phyloP scores from a whole-genome alignment of 2,113 vertebrate species.

The Nothoprocta perdicaria region DNA sequence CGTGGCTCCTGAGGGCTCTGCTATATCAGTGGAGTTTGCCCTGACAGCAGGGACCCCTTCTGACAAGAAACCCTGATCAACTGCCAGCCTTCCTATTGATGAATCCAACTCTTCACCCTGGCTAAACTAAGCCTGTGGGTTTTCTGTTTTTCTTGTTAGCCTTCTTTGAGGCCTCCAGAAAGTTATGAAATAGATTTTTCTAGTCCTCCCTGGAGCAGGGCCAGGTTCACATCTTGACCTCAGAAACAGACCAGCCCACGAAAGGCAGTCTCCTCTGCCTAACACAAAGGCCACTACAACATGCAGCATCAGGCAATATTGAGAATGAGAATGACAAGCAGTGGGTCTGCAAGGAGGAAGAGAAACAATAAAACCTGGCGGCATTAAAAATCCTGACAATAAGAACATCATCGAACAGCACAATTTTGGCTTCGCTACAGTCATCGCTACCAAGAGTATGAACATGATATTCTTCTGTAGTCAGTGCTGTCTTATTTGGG shows the following conservation, averaged over 20 bases:
- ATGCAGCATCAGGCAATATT: slow-evolving; percentile 39
- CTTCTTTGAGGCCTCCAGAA: slow-evolving; percentile 60
- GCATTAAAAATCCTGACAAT: slow-evolving; percentile 48
- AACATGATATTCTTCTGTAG: background rate
- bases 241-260: slow-evolving; percentile 53
- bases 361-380: slow-evolving; percentile 60
- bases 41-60: slow-evolving; percentile 55
- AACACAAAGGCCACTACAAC: slow-evolving; percentile 47
- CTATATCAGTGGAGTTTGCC: background rate
- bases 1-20: slow-evolving; percentile 32
- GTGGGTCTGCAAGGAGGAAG: slow-evolving; percentile 9
- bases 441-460: slow-evolving; percentile 20
- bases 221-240: slow-evolving; percentile 76
- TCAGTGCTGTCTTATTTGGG: background rate
- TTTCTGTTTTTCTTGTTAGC: slow-evolving; percentile 59
- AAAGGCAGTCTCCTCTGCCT: slow-evolving; percentile 53
- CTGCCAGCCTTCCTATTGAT: slow-evolving; percentile 57
- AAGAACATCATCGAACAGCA: background rate
- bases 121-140: slow-evolving; percentile 73
- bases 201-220: slow-evolving; percentile 73
- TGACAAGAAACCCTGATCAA: slow-evolving; percentile 51
- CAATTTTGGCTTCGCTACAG: background rate
- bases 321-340: slow-evolving; percentile 67
- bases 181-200: slow-evolving; percentile 84
- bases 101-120: slow-evolving; percentile 55